Conservation (phyloP, 2,797 vertebrate genomes). For the Hippopotamyrus pictus region DNA sequence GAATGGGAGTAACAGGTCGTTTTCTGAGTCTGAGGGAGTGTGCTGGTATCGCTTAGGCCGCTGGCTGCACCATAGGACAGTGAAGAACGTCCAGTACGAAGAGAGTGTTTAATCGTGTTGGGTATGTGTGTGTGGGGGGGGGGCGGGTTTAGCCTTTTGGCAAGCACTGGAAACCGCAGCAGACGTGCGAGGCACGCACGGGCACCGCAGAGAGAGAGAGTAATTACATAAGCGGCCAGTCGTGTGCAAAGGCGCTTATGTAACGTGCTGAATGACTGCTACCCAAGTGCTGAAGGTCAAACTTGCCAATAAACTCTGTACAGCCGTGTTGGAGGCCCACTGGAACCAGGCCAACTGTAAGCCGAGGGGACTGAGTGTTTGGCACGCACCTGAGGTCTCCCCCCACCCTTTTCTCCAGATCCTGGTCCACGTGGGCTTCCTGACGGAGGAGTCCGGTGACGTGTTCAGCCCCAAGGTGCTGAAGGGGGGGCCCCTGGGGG, state of each 20-base stretch:
- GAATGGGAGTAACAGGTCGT: neutral
- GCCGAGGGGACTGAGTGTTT: neutral
- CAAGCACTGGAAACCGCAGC: neutral
- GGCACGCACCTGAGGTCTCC: neutral
- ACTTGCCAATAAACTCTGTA: neutral
- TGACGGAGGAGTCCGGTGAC: constrained; percentile 93
- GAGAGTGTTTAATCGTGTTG: constrained; percentile 28
- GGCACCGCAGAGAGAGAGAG: neutral
- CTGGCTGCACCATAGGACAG: neutral
- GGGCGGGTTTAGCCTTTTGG: constrained; percentile 15
- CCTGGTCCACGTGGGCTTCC: constrained; percentile 89
- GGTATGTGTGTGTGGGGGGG: neutral
- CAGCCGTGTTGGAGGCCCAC: neutral
- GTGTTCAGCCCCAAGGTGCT: constrained; percentile 93
- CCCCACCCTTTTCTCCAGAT: constrained; percentile 58
- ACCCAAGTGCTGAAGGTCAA: neutral
- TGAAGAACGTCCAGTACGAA: neutral
- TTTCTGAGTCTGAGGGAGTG: neutral
- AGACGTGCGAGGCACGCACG: neutral
- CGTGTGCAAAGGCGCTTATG: neutral
- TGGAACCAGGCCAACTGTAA: neutral
- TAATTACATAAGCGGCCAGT: neutral
- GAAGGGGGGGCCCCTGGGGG: constrained; percentile 89
- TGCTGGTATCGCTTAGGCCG: constrained; percentile 3
- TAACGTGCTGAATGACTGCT: neutral